Percentiles rank a stretch among this genome's conserved stretches.
Evolutionary conservation across 1,140 invertebrate genomes (phyloP).

Genomic region (Meteorus sp.): DNA sequence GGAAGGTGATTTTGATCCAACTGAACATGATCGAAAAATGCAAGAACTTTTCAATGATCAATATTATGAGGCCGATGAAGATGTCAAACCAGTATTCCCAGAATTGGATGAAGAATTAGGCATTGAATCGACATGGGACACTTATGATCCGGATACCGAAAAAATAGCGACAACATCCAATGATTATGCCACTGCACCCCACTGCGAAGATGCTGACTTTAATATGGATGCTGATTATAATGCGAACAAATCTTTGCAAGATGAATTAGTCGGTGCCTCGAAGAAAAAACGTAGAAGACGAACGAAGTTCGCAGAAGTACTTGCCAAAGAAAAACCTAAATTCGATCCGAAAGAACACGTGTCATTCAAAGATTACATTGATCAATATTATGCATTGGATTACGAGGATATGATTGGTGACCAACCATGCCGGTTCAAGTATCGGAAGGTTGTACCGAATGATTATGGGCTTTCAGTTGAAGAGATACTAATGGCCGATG

Average conservation of each 20-base stretch:
- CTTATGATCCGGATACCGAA: constrained; percentile 61
- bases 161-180: constrained; percentile 38
- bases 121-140: constrained; percentile 76
- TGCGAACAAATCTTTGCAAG: constrained; percentile 61
- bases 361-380: constrained; percentile 84
- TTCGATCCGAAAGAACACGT: constrained; percentile 76
- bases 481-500: constrained; percentile 90
- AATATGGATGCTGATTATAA: constrained; percentile 90
- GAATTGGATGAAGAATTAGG: constrained; percentile 76
- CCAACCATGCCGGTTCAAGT: constrained; percentile 90
- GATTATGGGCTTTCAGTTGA: constrained; percentile 88
- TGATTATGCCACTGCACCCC: constrained; percentile 48
- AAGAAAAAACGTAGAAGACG: constrained; percentile 67
- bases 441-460: constrained; percentile 85
- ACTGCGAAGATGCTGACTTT: constrained; percentile 82
- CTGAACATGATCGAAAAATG: constrained; percentile 87
- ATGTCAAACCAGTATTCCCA: constrained; percentile 79
- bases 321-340: constrained; percentile 74
- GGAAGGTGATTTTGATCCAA: constrained; percentile 92
- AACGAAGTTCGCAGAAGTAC: constrained; percentile 71
- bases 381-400: constrained; percentile 93
- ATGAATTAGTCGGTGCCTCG: constrained; percentile 64
- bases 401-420: constrained; percentile 95
- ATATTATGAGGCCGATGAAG: constrained; percentile 77
- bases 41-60: constrained; percentile 81